A percentile compares a stretch with the other conserved stretches of the same genome.
Evolutionary conservation across 2,113 vertebrate species (phyloP).

Genomic region (Burhinus oedicnemus): DNA sequence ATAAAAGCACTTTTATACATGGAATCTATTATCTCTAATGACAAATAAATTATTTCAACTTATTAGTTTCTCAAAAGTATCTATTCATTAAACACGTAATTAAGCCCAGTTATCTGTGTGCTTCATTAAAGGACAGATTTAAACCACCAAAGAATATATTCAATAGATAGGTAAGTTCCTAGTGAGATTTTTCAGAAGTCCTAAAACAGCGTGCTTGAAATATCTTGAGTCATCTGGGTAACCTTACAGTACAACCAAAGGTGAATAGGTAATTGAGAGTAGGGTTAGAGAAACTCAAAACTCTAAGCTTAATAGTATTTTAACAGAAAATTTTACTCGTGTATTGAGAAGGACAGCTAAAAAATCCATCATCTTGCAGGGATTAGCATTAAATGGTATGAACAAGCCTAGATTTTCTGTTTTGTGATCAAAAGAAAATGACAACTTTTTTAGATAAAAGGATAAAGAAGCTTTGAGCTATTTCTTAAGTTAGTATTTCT

Average conservation of each 20-base stretch:
- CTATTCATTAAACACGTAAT: background rate
- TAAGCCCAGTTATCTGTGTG: background rate
- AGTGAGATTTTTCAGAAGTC: background rate
- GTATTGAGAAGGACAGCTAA: background rate
- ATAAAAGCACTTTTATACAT: background rate
- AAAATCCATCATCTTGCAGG: background rate
- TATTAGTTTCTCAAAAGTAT: background rate
- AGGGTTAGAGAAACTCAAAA: background rate
- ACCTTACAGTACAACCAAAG: background rate
- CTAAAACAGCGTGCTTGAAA: background rate
- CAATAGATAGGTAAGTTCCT: background rate
- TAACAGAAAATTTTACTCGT: background rate
- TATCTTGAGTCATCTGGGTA: background rate
- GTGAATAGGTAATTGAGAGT: background rate
- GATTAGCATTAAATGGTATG: background rate
- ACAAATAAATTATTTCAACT: background rate
- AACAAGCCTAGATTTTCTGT: slow-evolving; percentile 3
- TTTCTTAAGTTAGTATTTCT: slow-evolving; percentile 4
- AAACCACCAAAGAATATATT: background rate
- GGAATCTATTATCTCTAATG: background rate
- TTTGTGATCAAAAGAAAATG: slow-evolving; percentile 1
- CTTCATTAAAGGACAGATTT: background rate
- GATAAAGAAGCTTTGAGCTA: background rate
- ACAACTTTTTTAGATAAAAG: background rate
- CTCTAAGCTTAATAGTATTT: background rate